These are phyloP conservation scores for Engraulis encrasicolus DNA, from an alignment of 2,113 vertebrate genomes.

Conservation along the genomic window DNA sequence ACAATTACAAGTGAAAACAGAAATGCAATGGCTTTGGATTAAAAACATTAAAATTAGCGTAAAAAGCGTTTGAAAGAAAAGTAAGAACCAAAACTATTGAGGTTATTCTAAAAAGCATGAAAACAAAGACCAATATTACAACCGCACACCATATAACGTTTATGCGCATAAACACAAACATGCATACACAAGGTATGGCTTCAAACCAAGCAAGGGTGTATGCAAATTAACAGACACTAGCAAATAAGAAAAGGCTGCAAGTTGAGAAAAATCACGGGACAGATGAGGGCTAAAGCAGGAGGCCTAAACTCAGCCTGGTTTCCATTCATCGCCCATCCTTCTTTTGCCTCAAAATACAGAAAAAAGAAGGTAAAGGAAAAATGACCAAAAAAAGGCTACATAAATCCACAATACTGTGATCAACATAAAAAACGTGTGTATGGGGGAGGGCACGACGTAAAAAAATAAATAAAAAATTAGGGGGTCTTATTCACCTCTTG, in stretches of 20 bases:
- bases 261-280: background rate
- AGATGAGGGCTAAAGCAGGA: constrained; percentile 9
- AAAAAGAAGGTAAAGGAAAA: background rate
- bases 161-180: background rate
- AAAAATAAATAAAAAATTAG: background rate
- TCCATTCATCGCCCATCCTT: background rate
- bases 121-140: background rate
- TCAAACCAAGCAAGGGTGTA: background rate
- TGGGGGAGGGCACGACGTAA: background rate
- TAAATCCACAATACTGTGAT: background rate
- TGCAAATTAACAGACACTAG: background rate
- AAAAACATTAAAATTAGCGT: background rate
- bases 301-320: background rate
- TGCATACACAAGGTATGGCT: background rate
- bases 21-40: background rate
- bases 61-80: background rate
- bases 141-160: no score
- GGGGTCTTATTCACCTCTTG: constrained; percentile 56
- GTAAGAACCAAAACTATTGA: background rate
- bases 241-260: background rate
- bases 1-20: background rate
- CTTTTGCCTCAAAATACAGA: background rate
- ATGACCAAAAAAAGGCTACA: background rate
- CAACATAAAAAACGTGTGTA: background rate
- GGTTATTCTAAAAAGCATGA: background rate